Evolutionary conservation across 2,113 vertebrate genomes (phyloP).

Genomic region (Clarias batrachus): DNA sequence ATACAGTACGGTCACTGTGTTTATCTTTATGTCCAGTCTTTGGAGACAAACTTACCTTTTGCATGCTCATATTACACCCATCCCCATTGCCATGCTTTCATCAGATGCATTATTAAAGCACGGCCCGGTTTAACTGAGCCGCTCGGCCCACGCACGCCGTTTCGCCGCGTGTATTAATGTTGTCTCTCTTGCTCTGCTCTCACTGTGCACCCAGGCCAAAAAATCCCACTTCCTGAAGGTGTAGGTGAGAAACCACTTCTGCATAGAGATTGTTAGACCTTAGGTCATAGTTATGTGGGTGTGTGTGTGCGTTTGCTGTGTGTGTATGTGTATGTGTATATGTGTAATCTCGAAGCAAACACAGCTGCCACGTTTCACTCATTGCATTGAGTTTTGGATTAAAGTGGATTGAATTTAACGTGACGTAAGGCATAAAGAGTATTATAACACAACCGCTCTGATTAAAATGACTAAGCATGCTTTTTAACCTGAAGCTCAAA

Average conservation of each 20-base stretch:
- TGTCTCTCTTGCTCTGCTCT: constrained; percentile 62
- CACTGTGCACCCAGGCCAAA: constrained; percentile 77
- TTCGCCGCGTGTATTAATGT: constrained; percentile 42
- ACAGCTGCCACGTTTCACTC: constrained; percentile 45
- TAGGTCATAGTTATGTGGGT: constrained; percentile 45
- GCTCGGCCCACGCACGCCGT: constrained; percentile 17
- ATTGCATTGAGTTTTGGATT: constrained; percentile 42
- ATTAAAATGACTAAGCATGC: constrained; percentile 42
- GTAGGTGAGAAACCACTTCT: constrained; percentile 74
- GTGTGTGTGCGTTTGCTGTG: constrained; percentile 11
- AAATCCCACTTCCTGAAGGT: constrained; percentile 78
- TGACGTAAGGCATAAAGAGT: too few relatives aligned
- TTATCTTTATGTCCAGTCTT: background rate
- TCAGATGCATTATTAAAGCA: constrained; percentile 30
- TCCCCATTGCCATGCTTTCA: constrained; percentile 24
- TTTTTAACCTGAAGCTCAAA: constrained; percentile 44
- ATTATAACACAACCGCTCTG: background rate
- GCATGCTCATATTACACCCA: constrained; percentile 29
- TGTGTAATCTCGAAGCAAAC: constrained; percentile 61
- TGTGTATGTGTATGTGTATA: background rate
- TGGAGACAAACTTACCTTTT: background rate
- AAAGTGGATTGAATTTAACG: background rate
- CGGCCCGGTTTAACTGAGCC: constrained; percentile 4
- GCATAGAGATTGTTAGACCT: constrained; percentile 58
- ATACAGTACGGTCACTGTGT: background rate